A percentile compares a stretch with the other conserved stretches of the same genome.
phyloP scores from a whole-genome alignment of 2,888 invertebrate genomes.

The Nemoura dubitans region DNA sequence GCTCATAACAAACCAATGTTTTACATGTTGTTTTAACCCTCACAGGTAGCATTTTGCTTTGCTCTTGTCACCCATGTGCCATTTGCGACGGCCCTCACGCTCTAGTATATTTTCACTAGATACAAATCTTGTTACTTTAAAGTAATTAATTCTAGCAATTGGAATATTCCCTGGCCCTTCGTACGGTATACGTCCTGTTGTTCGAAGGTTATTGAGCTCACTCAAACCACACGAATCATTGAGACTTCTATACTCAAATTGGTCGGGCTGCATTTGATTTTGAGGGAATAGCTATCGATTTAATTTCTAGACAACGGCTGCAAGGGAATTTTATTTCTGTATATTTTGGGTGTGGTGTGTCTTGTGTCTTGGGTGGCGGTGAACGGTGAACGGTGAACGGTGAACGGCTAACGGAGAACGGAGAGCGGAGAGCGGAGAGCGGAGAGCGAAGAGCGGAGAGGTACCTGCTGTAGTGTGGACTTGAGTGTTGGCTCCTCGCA shows the following conservation, averaged over 20 bases:
- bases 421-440: too few relatives aligned
- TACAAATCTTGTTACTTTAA: too few relatives aligned
- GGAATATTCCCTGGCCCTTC: too few relatives aligned
- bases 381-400: too few relatives aligned
- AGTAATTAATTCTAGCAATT: too few relatives aligned
- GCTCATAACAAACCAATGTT: neutral
- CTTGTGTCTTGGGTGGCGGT: too few relatives aligned
- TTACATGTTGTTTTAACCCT: neutral
- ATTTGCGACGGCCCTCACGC: too few relatives aligned
- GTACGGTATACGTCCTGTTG: too few relatives aligned
- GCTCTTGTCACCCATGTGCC: too few relatives aligned
- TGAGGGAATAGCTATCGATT: constrained; percentile 13
- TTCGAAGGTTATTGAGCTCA: neutral
- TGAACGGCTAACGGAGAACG: too few relatives aligned
- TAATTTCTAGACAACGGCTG: constrained; percentile 4
- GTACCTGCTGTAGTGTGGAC: neutral
- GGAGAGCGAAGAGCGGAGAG: neutral
- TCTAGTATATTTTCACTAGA: too few relatives aligned
- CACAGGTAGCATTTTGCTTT: too few relatives aligned
- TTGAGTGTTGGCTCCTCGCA: constrained; percentile 14
- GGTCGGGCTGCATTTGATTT: neutral
- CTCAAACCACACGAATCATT: neutral
- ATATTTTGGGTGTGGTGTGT: constrained; percentile 38
- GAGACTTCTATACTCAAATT: neutral
- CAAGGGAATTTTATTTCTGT: constrained; percentile 26